These are phyloP conservation scores for Drosophila melanosoma DNA, from an alignment of 2,888 invertebrate species.

Conservation along the genomic window DNA sequence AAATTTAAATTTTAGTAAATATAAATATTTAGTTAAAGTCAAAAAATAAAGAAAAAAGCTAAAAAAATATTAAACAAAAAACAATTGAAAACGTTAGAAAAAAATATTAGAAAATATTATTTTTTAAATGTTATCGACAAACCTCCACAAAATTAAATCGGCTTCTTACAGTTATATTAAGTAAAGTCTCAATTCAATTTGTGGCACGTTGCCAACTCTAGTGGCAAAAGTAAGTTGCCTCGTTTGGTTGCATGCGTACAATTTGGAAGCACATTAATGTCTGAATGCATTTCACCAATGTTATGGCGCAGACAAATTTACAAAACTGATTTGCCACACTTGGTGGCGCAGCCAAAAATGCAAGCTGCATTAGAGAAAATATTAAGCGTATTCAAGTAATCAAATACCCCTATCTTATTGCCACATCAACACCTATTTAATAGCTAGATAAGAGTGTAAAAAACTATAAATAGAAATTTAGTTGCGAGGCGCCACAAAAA, in stretches of 20 bases:
- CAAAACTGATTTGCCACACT: slow-evolving; percentile 33
- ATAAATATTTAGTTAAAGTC: background rate
- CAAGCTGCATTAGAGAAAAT: background rate
- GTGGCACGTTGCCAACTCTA: background rate
- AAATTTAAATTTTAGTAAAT: no score
- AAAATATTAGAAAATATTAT: background rate
- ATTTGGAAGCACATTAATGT: slow-evolving; percentile 70
- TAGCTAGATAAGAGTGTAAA: background rate
- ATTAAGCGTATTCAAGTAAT: background rate
- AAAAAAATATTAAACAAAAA: background rate
- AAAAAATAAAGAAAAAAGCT: background rate
- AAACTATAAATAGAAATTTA: background rate
- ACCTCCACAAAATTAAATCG: background rate
- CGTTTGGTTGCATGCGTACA: slow-evolving; percentile 61
- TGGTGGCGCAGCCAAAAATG: background rate
- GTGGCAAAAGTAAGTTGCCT: slow-evolving; percentile 39
- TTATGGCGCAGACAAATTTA: slow-evolving; percentile 51
- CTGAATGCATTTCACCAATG: slow-evolving; percentile 70
- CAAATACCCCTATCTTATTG: background rate
- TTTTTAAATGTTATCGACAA: background rate
- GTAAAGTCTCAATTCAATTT: background rate
- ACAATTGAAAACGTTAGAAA: background rate
- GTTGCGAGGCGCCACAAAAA: background rate
- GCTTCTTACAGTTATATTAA: background rate
- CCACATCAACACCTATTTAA: background rate